Conservation (phyloP, 2,888 invertebrate genomes). For the Metallyticus violacea region DNA sequence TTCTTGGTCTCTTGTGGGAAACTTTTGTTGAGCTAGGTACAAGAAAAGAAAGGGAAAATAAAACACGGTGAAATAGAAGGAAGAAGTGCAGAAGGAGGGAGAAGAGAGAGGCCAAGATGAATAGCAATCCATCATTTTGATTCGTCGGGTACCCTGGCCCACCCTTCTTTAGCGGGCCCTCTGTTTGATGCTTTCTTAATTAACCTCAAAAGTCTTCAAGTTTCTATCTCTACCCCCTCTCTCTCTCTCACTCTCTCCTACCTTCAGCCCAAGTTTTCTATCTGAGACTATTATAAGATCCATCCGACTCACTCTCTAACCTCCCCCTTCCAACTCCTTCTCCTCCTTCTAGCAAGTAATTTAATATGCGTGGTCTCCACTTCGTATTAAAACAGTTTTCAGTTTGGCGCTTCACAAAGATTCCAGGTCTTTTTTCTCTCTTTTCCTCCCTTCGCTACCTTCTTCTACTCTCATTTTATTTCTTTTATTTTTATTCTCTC, state of each 20-base stretch:
- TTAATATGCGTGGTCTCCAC: slow-evolving; percentile 20
- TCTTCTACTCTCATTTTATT: background rate
- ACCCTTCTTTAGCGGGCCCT: slow-evolving; percentile 10
- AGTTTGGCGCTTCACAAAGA: background rate
- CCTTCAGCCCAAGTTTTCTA: background rate
- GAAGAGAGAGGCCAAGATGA: slow-evolving; percentile 20
- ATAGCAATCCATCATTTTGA: slow-evolving; percentile 30
- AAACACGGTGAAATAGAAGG: background rate
- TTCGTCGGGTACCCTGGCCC: slow-evolving; percentile 11
- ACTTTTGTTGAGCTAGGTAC: background rate
- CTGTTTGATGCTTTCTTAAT: slow-evolving; percentile 34
- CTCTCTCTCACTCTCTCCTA: background rate
- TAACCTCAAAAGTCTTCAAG: slow-evolving; percentile 27
- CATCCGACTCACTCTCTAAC: background rate
- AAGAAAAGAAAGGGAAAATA: slow-evolving; percentile 9
- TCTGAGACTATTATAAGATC: slow-evolving; percentile 1
- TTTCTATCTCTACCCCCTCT: slow-evolving; percentile 18
- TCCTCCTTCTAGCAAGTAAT: slow-evolving; percentile 10
- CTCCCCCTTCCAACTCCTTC: background rate
- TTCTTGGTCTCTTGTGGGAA: slow-evolving; percentile 6
- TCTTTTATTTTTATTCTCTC: background rate
- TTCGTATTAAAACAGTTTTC: slow-evolving; percentile 8
- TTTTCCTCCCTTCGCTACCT: background rate
- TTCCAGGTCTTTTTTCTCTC: background rate
- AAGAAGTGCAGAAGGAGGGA: background rate